Base-by-base conservation (phyloP, 2,888 invertebrate genomes). In the Andrena fulva region DNA sequence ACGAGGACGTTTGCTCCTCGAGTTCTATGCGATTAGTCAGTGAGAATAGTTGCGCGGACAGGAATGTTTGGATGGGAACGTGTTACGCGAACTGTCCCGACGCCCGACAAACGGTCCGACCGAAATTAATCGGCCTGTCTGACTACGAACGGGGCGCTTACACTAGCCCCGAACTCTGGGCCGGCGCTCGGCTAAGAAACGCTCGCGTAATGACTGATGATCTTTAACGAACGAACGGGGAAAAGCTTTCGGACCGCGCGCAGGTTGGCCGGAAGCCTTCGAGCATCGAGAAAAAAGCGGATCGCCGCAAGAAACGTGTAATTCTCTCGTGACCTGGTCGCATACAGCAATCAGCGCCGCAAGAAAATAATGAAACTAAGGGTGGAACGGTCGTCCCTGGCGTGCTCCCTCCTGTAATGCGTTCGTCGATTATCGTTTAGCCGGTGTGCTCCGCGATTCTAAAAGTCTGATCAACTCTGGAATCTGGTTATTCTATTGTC, bases 81-180 rank as follows among this genome's bases (percentile, higher is more conserved):
- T 73, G 74, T 69, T 71, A 79, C 77, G 74, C 64, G 82, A 82
- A 70, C 70, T 82, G 79, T 82, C 86, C 74, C 63, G 59, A 35
- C 76, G 72, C 74, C 70, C 64, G 85, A 84, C 86, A 77, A 85
- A 82, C 82, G 81, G 69, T 16, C 74, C 67, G 52, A 35, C 63
- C 56, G 54, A 72, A 80, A 86, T 86, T 86, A 86, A 86, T 81
- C 84, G 81, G 73, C 71, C 68, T 52, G 85, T 73, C 71, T 0
- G 20, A 33, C 29, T 4, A 6, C 3, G 50, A 42, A 8, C 66
- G n/a, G 27, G 54, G 60, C 71, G 48, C 48, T 62, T 50, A n/a
- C 27, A 60, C 64, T 27, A 6, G 4, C 52, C 24, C 2, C 10
- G 60, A 60, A 48, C 35, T 66, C 33, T 68, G 24, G 48, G 59